phyloP scores from a whole-genome alignment of 2,888 invertebrate genomes.

The Eumerus sabulonum region DNA sequence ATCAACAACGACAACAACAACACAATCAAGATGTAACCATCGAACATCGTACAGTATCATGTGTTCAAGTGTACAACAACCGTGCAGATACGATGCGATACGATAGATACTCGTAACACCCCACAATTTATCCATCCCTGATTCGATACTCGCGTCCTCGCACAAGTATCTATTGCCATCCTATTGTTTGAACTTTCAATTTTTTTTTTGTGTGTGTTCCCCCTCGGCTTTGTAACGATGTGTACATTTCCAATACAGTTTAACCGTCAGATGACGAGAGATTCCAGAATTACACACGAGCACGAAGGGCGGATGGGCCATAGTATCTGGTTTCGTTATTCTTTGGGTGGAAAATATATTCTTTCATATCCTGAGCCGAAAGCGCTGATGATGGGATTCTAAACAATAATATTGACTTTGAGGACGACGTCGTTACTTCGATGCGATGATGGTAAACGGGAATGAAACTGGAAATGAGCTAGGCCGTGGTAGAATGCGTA shows the following conservation, averaged over 20 bases:
- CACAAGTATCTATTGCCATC: conserved; percentile 37
- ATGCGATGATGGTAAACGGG: conserved; percentile 2
- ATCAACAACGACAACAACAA: conserved; percentile 35
- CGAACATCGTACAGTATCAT: conserved; percentile 32
- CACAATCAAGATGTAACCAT: conserved; percentile 54
- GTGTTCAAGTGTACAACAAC: conserved; percentile 32
- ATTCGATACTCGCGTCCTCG: neutral
- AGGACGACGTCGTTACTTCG: conserved; percentile 45
- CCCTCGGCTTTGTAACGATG: conserved; percentile 11
- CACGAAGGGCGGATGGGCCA: conserved; percentile 3
- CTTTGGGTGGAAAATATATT: conserved; percentile 50
- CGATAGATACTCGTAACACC: conserved; percentile 32
- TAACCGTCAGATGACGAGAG: conserved; percentile 50
- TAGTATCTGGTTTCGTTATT: conserved; percentile 58
- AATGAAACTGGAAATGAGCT: neutral
- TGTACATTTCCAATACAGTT: conserved; percentile 3
- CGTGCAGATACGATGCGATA: neutral
- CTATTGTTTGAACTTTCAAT: neutral
- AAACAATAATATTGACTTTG: conserved; percentile 69
- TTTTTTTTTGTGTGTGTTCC: no score
- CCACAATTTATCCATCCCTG: conserved; percentile 16
- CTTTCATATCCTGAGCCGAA: conserved; percentile 66
- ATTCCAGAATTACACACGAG: conserved; percentile 45
- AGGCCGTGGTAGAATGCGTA: conserved; percentile 7
- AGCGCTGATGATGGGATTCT: conserved; percentile 68